Conservation (phyloP, 2,797 vertebrate species). For the Scolopax bukidnonensis region DNA sequence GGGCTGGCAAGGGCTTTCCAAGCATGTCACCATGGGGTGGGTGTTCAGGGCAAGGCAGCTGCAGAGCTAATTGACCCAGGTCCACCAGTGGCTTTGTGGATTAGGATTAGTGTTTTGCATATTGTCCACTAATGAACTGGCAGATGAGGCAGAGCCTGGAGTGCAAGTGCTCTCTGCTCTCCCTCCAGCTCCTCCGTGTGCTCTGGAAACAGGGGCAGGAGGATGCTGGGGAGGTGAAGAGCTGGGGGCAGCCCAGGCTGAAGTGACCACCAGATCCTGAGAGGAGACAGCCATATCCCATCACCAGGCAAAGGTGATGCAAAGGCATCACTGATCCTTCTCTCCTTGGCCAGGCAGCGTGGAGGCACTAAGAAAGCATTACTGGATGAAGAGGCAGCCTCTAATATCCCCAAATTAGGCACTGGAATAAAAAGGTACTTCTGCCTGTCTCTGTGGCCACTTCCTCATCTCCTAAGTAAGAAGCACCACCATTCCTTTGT, state of each 20-base stretch:
- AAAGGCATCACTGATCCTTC: not conserved
- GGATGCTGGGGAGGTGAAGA: not conserved
- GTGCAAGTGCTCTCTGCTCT: not conserved
- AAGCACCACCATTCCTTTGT: not conserved
- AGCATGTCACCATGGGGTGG: not conserved
- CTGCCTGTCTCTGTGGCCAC: accelerated
- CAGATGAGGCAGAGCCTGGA: not conserved
- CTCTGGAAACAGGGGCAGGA: not conserved
- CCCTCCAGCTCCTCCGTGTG: accelerated
- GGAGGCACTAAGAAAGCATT: not conserved
- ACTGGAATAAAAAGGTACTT: not conserved
- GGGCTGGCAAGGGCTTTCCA: not conserved
- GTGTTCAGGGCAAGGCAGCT: not conserved
- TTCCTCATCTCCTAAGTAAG: not conserved
- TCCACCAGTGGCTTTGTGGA: not conserved
- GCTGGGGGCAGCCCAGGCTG: not conserved
- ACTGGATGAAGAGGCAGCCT: not conserved
- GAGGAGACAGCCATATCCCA: not conserved
- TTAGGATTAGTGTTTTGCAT: not conserved
- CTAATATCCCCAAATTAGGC: not conserved
- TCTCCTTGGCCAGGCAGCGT: not conserved
- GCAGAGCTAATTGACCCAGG: constrained; percentile 5
- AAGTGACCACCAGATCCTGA: accelerated
- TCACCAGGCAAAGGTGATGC: not conserved
- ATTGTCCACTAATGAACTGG: not conserved